Evolutionary conservation across 2,888 invertebrate species (phyloP), one percentile per base, ranked within the genome.

Genomic region (Oligia strigilis): DNA sequence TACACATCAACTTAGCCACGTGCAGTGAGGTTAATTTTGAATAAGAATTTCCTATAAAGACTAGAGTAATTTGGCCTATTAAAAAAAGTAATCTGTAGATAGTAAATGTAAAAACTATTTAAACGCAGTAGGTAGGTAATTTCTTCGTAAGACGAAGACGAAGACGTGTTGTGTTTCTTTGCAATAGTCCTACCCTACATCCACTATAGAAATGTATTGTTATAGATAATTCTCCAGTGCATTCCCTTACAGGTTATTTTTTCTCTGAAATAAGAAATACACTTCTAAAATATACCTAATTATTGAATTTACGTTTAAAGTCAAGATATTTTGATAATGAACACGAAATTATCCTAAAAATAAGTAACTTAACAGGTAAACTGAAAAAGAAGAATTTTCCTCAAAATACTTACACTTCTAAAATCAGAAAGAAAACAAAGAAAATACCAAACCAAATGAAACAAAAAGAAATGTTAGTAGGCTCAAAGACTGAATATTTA

Each of bases 1-100:
- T 89, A 92, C 90, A 92, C 83, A 85, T 87, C 90, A 76, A 84
- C 70, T 70, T 77, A 70, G 29, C 55, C 70, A 8, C 13, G n/a
- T 58, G 78, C 29, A 14, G 23, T 23, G 55, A 62, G 62, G 79
- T 83, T 69, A 46, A 62, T 40, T 62, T 62, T 36, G 29, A 83
- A 65, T 5, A 49, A 52, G 3, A 77, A 67, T 1, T 77, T 13
- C 19, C 4, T 36, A n/a, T n/a, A 19, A 49, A 36, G 2, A 40
- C 19, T 46, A 14, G 0, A 43, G 14, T 23, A 58, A 64, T 74
- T 65, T 55, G 0, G 46, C n/a, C 52, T 79, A 64, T 29, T 23
- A 43, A 8, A 77, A 65, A 4, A 36, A 64, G 19, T 23, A 11
- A 36, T 52, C 19, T 73, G 13, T 40, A 29, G 29, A 29, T 29